Conservation (phyloP, 2,113 vertebrate genomes). For the Notechis scutatus region DNA sequence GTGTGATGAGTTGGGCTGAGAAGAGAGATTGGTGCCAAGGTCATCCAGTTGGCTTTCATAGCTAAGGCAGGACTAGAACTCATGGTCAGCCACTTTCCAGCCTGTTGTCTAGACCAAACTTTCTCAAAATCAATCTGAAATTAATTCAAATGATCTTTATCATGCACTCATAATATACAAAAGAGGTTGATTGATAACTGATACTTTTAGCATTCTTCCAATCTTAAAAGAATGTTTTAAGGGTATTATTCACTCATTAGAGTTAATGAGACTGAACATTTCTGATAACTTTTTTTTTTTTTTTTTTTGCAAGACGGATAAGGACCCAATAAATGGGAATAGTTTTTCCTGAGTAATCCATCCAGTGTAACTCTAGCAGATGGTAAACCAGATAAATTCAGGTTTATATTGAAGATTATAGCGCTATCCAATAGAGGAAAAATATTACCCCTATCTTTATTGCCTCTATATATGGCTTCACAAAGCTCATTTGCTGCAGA, state of each 20-base stretch:
- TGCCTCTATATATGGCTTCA: not conserved
- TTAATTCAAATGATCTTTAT: not conserved
- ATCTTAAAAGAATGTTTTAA: not conserved
- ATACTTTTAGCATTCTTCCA: not conserved
- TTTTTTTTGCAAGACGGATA: not conserved
- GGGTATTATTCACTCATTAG: not conserved
- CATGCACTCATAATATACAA: not conserved
- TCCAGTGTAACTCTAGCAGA: not conserved
- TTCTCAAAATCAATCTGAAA: not conserved
- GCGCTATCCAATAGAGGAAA: not conserved
- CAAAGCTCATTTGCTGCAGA: not conserved
- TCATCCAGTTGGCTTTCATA: too few relatives aligned
- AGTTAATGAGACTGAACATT: not conserved
- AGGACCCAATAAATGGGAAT: not conserved
- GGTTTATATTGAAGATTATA: not conserved
- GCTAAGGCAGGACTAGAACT: too few relatives aligned
- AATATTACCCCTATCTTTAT: not conserved
- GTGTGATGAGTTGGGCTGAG: too few relatives aligned
- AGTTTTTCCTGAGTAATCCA: not conserved
- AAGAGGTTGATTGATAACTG: not conserved
- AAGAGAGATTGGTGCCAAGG: too few relatives aligned
- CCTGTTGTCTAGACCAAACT: too few relatives aligned
- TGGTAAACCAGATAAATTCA: not conserved
- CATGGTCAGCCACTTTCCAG: too few relatives aligned
- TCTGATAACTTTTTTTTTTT: not conserved